Percentiles rank a stretch among this genome's conserved stretches.
Conservation (phyloP, 2,113 vertebrate genomes). For the Centropus bengalensis region DNA sequence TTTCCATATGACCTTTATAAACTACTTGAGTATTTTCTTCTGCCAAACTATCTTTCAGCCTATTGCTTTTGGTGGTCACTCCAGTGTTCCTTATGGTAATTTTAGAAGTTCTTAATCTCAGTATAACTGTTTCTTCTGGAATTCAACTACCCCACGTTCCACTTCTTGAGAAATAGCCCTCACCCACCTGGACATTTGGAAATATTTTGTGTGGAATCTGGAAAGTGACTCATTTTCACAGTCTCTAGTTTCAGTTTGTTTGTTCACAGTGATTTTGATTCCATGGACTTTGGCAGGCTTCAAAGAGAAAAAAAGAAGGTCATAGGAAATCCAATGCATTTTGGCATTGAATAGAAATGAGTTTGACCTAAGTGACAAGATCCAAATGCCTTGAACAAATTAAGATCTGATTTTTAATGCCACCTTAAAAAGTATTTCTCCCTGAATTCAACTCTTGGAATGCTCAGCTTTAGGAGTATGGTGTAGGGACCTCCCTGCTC, state of each 20-base stretch:
- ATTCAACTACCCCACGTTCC: not conserved
- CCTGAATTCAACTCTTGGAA: not conserved
- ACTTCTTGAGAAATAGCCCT: slow-evolving; percentile 14
- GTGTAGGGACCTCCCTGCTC: not conserved
- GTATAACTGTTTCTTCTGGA: not conserved
- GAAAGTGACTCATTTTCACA: not conserved
- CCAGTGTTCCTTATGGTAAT: not conserved
- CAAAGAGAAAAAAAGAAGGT: not conserved
- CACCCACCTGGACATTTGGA: not conserved
- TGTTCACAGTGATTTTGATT: slow-evolving; percentile 32
- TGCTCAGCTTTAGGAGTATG: not conserved
- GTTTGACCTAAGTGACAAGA: not conserved
- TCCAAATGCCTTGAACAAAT: not conserved
- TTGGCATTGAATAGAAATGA: not conserved
- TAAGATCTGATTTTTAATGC: not conserved
- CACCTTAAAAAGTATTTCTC: rapidly evolving
- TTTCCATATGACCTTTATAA: not conserved
- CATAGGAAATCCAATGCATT: not conserved
- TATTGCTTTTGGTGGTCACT: not conserved
- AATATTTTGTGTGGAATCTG: not conserved
- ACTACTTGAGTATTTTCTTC: not conserved
- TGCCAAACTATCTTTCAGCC: not conserved
- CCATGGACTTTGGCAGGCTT: not conserved
- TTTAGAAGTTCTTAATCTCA: not conserved
- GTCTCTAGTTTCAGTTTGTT: slow-evolving; percentile 18